A percentile compares a stretch with the other conserved stretches of the same genome.
phyloP scores from a whole-genome alignment of 1,140 invertebrate species.

The Nasonia longicornis region DNA sequence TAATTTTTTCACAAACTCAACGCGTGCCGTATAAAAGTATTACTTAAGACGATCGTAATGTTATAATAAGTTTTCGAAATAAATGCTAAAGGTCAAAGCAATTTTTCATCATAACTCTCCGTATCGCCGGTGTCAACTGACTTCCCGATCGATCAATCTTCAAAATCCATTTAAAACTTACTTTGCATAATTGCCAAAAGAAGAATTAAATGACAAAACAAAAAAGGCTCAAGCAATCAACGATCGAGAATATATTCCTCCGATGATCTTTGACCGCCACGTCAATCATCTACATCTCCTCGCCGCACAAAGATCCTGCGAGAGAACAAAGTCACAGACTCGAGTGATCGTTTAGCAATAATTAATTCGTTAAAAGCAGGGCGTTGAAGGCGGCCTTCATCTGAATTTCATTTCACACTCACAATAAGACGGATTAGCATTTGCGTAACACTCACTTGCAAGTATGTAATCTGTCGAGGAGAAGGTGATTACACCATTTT shows the following conservation, averaged over 20 bases:
- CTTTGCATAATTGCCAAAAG: slow-evolving; percentile 26
- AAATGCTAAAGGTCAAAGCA: neutral
- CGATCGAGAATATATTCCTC: neutral
- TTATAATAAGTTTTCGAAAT: neutral
- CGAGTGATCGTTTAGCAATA: neutral
- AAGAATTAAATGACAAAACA: slow-evolving; percentile 8
- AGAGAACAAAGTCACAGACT: neutral
- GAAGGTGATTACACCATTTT: neutral
- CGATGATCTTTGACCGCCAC: neutral
- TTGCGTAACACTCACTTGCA: slow-evolving; percentile 34
- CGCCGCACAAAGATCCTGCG: neutral
- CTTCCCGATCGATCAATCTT: slow-evolving; percentile 18
- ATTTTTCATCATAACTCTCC: slow-evolving; percentile 15
- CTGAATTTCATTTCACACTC: neutral
- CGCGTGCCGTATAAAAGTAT: too few species aligned
- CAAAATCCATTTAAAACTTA: slow-evolving; percentile 3
- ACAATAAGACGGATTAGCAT: slow-evolving; percentile 49
- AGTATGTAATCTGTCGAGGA: neutral
- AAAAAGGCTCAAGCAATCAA: neutral
- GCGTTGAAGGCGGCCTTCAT: neutral
- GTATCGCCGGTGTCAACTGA: slow-evolving; percentile 12
- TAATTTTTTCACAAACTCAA: too few species aligned
- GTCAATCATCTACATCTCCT: slow-evolving; percentile 11
- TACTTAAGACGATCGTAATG: neutral
- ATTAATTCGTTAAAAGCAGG: slow-evolving; percentile 22